These are phyloP conservation scores for Drosophila setosimentum DNA, from an alignment of 2,888 invertebrate species.

Conservation along the genomic window DNA sequence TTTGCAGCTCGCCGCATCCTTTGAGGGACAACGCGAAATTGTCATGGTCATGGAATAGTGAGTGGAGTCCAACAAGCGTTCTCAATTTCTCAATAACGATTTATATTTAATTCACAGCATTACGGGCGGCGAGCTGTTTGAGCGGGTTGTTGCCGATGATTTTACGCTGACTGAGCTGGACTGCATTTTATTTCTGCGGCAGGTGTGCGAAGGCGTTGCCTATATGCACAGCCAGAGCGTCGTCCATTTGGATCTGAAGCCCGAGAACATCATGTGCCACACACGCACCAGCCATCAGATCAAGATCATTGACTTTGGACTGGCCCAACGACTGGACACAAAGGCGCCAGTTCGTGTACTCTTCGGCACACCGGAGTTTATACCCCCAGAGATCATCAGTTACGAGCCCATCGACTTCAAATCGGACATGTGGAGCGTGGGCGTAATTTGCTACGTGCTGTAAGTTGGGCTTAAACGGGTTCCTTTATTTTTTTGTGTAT, in stretches of 20 bases:
- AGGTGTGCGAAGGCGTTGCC: constrained; percentile 95
- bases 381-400: constrained; percentile 96
- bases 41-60: constrained; percentile 97
- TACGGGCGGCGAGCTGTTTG: constrained; percentile 96
- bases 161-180: constrained; percentile 95
- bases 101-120: constrained; percentile 87
- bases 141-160: constrained; percentile 96
- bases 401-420: constrained; percentile 94
- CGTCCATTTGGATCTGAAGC: constrained; percentile 96
- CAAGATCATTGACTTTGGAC: constrained; percentile 97
- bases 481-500: not conserved
- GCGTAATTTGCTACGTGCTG: constrained; percentile 97
- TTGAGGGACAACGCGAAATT: constrained; percentile 91
- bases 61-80: constrained; percentile 87
- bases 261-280: constrained; percentile 97
- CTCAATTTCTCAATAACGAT: not conserved
- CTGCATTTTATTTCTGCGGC: constrained; percentile 93
- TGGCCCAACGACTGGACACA: constrained; percentile 91
- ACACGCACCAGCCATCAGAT: constrained; percentile 93
- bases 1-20: constrained; percentile 93
- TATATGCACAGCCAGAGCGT: constrained; percentile 95
- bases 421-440: constrained; percentile 98
- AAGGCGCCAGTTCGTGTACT: constrained; percentile 90
- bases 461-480: constrained; percentile 86
- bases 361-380: constrained; percentile 97